Conservation (phyloP, 2,113 vertebrate genomes). For the Oostethus manadensis region DNA sequence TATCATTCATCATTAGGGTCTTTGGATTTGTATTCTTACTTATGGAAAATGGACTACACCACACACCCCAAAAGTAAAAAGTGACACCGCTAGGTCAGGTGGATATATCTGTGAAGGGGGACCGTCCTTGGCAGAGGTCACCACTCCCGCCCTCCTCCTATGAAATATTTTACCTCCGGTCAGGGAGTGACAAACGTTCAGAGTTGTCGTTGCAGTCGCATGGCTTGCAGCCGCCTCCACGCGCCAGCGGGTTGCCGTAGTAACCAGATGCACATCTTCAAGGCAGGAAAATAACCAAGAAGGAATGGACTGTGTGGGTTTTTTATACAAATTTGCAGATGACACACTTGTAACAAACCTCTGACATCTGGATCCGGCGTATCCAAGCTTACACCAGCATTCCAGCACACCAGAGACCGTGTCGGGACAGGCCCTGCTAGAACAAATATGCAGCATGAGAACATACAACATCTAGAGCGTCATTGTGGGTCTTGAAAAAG, state of each 20-base stretch:
- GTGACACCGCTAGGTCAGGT: too few species aligned
- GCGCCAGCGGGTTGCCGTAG: slow-evolving; percentile 77
- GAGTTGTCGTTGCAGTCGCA: slow-evolving; percentile 64
- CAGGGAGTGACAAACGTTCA: slow-evolving; percentile 69
- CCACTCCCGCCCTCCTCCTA: too few species aligned
- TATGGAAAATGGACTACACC: too few species aligned
- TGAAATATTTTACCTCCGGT: slow-evolving; percentile 74
- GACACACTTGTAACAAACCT: slow-evolving; percentile 58
- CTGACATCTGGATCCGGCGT: slow-evolving; percentile 77
- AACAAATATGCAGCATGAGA: background rate
- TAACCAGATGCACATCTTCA: slow-evolving; percentile 83
- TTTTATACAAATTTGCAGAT: background rate
- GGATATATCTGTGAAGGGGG: too few species aligned
- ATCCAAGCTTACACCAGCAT: slow-evolving; percentile 80
- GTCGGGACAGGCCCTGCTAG: slow-evolving; percentile 80
- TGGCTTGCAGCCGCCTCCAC: slow-evolving; percentile 74
- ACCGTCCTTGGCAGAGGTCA: too few species aligned
- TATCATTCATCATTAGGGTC: too few species aligned
- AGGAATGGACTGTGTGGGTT: background rate
- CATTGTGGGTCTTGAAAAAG: too few species aligned
- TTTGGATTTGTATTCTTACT: too few species aligned
- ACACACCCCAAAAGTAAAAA: too few species aligned
- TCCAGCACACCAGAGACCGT: slow-evolving; percentile 60
- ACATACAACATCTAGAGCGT: too few species aligned
- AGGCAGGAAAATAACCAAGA: background rate